Base-by-base conservation (phyloP, 2,888 invertebrate species). In the Rhamnusium bicolor region DNA sequence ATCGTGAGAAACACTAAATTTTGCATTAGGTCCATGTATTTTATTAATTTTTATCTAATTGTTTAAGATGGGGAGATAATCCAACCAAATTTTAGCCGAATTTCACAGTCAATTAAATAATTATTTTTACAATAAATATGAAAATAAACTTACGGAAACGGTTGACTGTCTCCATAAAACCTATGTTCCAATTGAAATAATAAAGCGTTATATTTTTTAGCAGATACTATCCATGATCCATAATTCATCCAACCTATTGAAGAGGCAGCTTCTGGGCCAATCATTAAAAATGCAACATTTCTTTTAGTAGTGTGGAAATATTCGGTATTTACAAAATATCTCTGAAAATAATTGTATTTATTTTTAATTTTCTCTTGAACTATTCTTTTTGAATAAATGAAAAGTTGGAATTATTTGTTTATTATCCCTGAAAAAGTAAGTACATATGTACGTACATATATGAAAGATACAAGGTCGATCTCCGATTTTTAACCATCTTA, bases 111-210 rank as follows among this genome's bases (percentile, higher is more conserved):
- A n/a, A n/a, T n/a, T n/a, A n/a, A n/a, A 32, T 10, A 32, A 4
- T 7, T 0, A 29, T 32, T 0, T 12, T n/a, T 14, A 4, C 14
- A 8, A 61, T 19, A 14, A 2, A 3, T n/a, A 12, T 3, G 10
- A 24, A 47, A 19, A 5, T 47, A 16, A 1, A 69, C 69, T 60
- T 69, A 73, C 73, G 24, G 1, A n/a, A 67, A 60, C 12, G 72
- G 72, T 10, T 53, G 46, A 56, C 74, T 74, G 10, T 58, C 47
- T 66, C 72, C 74, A 53, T 72, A 74, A 46, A 19, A 74, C 66
- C 74, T 68, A 24, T 74, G 74, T 19, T 74, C 74, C 24, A 72
- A 24, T 40, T 65, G 54, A 51, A 74, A 74, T 10, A 74, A 24
- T 10, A 69, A 24, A 14, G 69, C 72, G 2, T 56, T 51, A 60